Evolutionary conservation across 2,888 invertebrate species (phyloP).

Genomic region (Orthosia gothica): DNA sequence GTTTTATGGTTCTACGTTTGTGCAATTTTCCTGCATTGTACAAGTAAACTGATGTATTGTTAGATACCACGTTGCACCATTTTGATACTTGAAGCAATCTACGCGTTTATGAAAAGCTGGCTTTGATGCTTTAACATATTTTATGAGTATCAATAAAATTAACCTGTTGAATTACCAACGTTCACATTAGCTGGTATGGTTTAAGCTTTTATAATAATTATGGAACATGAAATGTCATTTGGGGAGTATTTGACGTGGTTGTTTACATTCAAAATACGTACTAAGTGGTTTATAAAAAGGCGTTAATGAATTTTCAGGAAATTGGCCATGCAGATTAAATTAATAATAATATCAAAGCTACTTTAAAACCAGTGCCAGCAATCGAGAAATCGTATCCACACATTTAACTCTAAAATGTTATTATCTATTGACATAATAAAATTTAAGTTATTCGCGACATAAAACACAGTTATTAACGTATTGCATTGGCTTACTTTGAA

Average conservation of each 20-base stretch:
- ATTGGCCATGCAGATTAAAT: neutral
- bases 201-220: neutral
- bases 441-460: constrained; percentile 29
- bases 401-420: constrained; percentile 9
- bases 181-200: neutral
- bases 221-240: neutral
- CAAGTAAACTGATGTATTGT: constrained; percentile 63
- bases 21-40: constrained; percentile 89
- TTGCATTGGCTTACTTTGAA: constrained; percentile 36
- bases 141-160: neutral
- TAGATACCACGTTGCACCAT: constrained; percentile 44
- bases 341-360: neutral
- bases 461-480: constrained; percentile 15
- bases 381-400: neutral
- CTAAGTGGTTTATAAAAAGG: neutral
- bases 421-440: constrained; percentile 19
- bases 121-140: neutral
- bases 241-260: too few relatives aligned
- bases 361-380: neutral
- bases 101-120: neutral
- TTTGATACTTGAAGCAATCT: constrained; percentile 68
- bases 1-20: constrained; percentile 89
- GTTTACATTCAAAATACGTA: neutral
- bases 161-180: neutral
- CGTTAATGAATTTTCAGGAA: neutral